Conservation (phyloP, 1,140 invertebrate genomes). For the Neodiprion lecontei region DNA sequence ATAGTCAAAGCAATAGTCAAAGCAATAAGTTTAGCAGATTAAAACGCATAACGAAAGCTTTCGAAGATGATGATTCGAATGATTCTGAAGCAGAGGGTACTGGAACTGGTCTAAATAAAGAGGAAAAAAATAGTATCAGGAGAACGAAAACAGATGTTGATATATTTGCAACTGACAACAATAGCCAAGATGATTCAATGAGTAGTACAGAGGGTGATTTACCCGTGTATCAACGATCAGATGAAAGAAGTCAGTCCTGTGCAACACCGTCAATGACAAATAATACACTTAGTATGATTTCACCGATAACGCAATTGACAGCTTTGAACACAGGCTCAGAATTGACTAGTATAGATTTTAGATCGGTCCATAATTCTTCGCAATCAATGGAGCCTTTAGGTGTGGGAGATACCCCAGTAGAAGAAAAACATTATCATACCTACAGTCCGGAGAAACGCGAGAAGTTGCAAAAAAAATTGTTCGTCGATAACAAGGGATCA, state of each 20-base stretch:
- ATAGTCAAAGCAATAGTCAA: slow-evolving; percentile 39
- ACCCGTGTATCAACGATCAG: slow-evolving; percentile 27
- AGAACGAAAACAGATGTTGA: slow-evolving; percentile 37
- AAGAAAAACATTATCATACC: slow-evolving; percentile 40
- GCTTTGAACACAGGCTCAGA: slow-evolving; percentile 48
- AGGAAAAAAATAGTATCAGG: slow-evolving; percentile 8
- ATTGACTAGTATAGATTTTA: slow-evolving; percentile 38
- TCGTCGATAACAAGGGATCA: slow-evolving; percentile 39
- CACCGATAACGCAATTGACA: slow-evolving; percentile 49
- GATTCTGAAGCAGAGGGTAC: slow-evolving; percentile 32
- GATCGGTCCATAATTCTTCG: slow-evolving; percentile 7
- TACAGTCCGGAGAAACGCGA: slow-evolving; percentile 29
- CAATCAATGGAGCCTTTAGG: slow-evolving; percentile 12
- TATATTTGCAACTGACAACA: slow-evolving; percentile 35
- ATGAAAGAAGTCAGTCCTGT: slow-evolving; percentile 30
- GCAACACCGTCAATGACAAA: slow-evolving; percentile 39
- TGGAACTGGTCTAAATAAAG: slow-evolving; percentile 20
- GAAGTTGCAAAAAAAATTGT: slow-evolving; percentile 51
- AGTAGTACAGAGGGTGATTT: slow-evolving; percentile 42
- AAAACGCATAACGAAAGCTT: slow-evolving; percentile 49
- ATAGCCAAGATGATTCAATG: slow-evolving; percentile 21
- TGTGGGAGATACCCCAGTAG: slow-evolving; percentile 24
- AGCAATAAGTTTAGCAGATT: slow-evolving; percentile 30
- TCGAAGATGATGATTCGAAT: slow-evolving; percentile 47
- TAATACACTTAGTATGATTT: slow-evolving; percentile 42